Percentiles rank a stretch among this genome's conserved stretches.
Evolutionary conservation across 2,113 vertebrate genomes (phyloP).

Genomic region (Crotalus helleri): DNA sequence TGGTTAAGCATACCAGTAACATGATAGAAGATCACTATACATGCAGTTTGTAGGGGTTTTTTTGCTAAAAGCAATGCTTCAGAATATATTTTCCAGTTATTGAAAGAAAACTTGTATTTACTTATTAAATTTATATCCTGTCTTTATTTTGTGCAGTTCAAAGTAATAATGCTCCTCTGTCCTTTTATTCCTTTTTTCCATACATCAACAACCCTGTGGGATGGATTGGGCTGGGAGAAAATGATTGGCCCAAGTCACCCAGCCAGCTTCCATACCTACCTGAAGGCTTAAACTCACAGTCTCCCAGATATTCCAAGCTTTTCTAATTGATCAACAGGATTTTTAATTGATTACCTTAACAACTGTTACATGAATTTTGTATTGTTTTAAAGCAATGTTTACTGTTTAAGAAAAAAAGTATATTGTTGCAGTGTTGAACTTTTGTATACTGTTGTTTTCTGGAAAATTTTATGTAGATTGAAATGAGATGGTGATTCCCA

Average conservation of each 20-base stretch:
- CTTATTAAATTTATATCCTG: not conserved
- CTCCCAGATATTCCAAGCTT: not conserved
- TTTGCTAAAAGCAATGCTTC: not conserved
- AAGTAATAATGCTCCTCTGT: not conserved
- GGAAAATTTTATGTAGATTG: not conserved
- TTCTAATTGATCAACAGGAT: not conserved
- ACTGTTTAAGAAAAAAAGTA: not conserved
- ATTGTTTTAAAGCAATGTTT: not conserved
- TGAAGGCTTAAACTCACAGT: not conserved
- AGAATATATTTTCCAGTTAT: not conserved
- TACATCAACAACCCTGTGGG: not conserved
- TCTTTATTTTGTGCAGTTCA: not conserved
- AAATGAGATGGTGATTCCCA: not conserved
- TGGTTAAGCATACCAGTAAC: not conserved
- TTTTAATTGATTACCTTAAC: not conserved
- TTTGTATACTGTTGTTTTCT: not conserved
- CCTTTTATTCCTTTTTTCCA: not conserved
- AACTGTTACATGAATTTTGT: not conserved
- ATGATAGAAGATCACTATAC: not conserved
- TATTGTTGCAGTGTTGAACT: not conserved
- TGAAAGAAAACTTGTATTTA: not conserved
- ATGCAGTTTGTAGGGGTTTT: not conserved
- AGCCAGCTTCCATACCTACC: not conserved
- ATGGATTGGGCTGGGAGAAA: not conserved
- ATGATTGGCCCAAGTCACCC: not conserved